A percentile compares a stretch with the other conserved stretches of the same genome.
Conservation (phyloP, 1,140 invertebrate genomes). For the Triops cancriformis region DNA sequence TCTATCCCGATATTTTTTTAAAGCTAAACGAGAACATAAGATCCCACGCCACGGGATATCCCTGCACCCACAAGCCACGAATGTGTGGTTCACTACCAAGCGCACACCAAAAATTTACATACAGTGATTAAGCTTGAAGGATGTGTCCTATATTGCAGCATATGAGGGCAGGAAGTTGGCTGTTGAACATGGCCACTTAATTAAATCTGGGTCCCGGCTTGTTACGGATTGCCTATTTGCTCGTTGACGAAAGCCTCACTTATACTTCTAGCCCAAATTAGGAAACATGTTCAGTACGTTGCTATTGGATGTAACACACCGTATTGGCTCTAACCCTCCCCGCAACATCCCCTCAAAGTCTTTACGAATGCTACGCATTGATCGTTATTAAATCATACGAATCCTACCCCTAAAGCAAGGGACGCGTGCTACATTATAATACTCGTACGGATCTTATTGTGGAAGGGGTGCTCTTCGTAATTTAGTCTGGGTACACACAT, state of each 20-base stretch:
- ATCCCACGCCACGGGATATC: not conserved
- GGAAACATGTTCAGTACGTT: not conserved
- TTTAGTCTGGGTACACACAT: not conserved
- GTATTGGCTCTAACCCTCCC: not conserved
- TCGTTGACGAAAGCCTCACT: not conserved
- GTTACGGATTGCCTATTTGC: not conserved
- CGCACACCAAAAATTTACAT: not conserved
- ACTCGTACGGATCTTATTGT: not conserved
- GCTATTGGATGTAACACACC: too few relatives aligned
- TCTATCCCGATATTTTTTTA: not conserved
- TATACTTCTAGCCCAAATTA: not conserved
- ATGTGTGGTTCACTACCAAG: not conserved
- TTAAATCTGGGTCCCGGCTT: not conserved
- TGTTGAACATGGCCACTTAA: not conserved
- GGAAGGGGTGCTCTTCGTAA: not conserved
- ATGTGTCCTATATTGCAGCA: not conserved
- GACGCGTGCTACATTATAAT: not conserved
- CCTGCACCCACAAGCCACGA: not conserved
- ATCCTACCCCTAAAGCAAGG: not conserved
- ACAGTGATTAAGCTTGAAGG: not conserved
- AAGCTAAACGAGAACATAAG: not conserved
- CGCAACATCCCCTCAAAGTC: not conserved
- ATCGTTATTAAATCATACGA: not conserved
- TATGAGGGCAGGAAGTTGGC: not conserved
- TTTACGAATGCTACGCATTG: not conserved